Conservation (phyloP, 2,113 vertebrate genomes). For the Eptesicus fuscus region DNA sequence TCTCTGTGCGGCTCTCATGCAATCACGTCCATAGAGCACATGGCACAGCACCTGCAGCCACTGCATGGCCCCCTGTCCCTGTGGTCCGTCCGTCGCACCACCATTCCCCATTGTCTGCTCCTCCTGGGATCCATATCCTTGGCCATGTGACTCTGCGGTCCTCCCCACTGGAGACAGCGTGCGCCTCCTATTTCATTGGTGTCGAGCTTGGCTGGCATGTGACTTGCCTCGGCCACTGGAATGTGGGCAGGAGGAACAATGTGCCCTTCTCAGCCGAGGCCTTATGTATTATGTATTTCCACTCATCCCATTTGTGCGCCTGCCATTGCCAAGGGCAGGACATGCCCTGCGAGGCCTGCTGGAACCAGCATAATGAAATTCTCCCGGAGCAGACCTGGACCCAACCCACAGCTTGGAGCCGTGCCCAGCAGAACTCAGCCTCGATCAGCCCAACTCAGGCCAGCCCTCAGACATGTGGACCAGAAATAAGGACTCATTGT, state of each 20-base stretch:
- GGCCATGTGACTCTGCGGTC: not conserved
- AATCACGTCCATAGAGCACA: accelerated
- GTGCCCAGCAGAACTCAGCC: not conserved
- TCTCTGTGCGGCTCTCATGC: not conserved
- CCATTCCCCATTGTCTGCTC: not conserved
- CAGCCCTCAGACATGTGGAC: not conserved
- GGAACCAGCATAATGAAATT: not conserved
- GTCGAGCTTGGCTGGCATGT: not conserved
- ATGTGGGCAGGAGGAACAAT: not conserved
- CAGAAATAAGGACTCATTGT: not conserved
- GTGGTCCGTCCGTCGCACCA: accelerated
- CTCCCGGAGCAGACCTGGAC: not conserved
- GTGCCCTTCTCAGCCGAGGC: not conserved
- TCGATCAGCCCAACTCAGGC: not conserved
- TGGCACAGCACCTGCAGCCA: not conserved
- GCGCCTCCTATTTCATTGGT: too few relatives aligned
- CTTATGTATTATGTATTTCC: not conserved
- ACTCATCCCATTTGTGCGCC: not conserved
- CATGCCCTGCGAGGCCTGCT: not conserved
- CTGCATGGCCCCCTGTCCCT: accelerated
- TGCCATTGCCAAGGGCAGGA: not conserved
- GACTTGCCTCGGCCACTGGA: not conserved
- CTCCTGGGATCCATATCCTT: not conserved
- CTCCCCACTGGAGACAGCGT: not conserved
- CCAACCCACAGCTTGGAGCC: not conserved